phyloP scores from a whole-genome alignment of 1,140 invertebrate genomes.

The Drosophila bifasciata region DNA sequence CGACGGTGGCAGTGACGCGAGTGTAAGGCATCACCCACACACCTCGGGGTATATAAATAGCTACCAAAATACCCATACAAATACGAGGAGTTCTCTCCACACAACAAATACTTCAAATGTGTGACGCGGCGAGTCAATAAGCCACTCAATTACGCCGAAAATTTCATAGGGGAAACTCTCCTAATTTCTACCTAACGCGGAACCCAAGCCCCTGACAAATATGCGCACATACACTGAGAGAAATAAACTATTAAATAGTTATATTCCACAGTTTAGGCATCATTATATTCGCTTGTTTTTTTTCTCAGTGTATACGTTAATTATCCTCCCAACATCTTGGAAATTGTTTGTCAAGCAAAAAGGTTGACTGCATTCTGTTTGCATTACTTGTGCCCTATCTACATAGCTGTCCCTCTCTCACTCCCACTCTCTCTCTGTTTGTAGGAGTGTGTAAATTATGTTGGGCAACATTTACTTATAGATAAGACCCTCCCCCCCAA shows the following conservation, averaged over 20 bases:
- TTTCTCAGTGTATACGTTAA: constrained; percentile 42
- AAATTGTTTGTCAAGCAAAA: constrained; percentile 51
- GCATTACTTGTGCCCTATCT: constrained; percentile 39
- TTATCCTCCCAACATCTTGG: constrained; percentile 64
- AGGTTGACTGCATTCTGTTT: constrained; percentile 80
- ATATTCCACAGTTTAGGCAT: no score
- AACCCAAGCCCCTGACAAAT: no score
- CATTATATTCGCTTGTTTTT: no score
- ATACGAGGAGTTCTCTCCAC: constrained; percentile 19
- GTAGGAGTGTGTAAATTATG: constrained; percentile 71
- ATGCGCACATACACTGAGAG: no score
- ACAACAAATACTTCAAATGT: constrained; percentile 32
- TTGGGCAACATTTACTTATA: constrained; percentile 71
- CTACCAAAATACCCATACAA: constrained; percentile 17
- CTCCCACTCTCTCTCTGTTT: not conserved
- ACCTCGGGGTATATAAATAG: constrained; percentile 15
- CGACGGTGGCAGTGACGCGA: not conserved
- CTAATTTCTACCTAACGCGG: constrained; percentile 22
- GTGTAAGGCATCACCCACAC: no score
- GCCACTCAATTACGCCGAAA: constrained; percentile 80
- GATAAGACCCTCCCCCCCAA: constrained; percentile 62
- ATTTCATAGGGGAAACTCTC: constrained; percentile 44
- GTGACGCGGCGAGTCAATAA: constrained; percentile 53
- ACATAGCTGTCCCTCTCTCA: not conserved
- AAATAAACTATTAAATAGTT: no score